Evolutionary conservation across 2,888 invertebrate species (phyloP), one percentile per base, ranked within the genome.

Genomic region (Tipula helvola): DNA sequence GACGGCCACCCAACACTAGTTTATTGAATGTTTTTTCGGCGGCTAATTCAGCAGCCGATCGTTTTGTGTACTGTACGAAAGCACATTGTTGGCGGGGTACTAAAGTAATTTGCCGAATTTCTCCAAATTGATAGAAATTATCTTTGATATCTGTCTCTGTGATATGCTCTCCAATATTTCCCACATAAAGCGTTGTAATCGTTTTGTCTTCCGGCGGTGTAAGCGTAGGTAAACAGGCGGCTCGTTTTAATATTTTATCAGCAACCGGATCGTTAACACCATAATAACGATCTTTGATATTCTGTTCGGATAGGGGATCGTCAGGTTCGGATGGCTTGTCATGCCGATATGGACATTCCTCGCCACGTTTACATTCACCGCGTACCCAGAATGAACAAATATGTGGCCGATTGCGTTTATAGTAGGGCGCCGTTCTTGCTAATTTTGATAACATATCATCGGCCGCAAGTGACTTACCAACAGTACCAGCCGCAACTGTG

Each of bases 61-160:
- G 93, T 5, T 96, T 95, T 0, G 99, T 98, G 91, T 97, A 99
- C 90, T 99, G 98, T 2, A 99, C 96, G 91, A 99, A 99, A 0
- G 98, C 98, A 92, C 99, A 99, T 90, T 97, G 97, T 89, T 99
- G 98, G 88, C 97, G 95, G 0, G 96, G 95, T 8, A 99, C 97
- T 89, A 99, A 93, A 10, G 98, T 98, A 28, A 99, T 94, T 0
- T 96, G 96, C 89, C 99, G 95, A 87, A 99, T 98, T 92, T 99
- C 99, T 16, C 99, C 99, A 92, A 96, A 99, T 91, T 99, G 99
- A 92, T 99, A 99, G 92, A 99, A 99, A 90, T 99, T 97, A 90
- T 99, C 98, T 88, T 96, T 95, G 88, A 99, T 93, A 89, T 98
- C 98, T 88, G 97, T 96, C 89, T 99, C 99, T 0, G 95, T 95